Evolutionary conservation across 2,113 vertebrate species (phyloP), one percentile per base, ranked within the genome.

Genomic region (Oreochromis spilurus): DNA sequence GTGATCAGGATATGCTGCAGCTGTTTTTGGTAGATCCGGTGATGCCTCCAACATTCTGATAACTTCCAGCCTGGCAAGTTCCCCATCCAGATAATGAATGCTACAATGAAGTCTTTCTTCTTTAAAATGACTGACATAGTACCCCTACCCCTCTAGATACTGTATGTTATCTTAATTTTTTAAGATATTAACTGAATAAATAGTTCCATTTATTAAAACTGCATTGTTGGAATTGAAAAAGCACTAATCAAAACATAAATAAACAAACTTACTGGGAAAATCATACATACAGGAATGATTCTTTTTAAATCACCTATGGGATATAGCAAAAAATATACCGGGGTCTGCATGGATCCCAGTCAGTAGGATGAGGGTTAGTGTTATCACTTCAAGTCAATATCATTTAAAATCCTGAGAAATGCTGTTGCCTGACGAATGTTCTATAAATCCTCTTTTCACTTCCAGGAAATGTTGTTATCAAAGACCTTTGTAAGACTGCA

Each of bases 381-480:
- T 87, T 89, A 90, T 92, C 90, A 70, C 82, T 72, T 89, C 82
- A 92, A 70, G 89, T 89, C 87, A 72, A 90, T 88, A 88, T 93
- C 91, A 86, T 72, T 88, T 91, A 87, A 92, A 93, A 87, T 80
- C 67, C 80, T 84, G 87, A 87, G 87, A 92, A 91, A 84, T 77
- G 85, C 78, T 70, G 45, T 45, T 7, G 12, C 43, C 3, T 65
- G 81, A 86, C 53, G 65, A 92, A 86, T 7, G 5, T 84, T 84
- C 81, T 82, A 82, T 89, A 89, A 93, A 93, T 95, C 89, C 86
- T 89, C 48, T 57, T 87, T 89, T 90, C 79, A 79, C 86, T 92
- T 93, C 89, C 88, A 93, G 92, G 87, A 93, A 91, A 84, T 85
- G 88, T 90, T 90, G 84, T 54, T 89, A 90, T 92, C 92, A 91